Conservation (phyloP, 2,888 invertebrate species). For the Poecilobothrus nobilitatus region DNA sequence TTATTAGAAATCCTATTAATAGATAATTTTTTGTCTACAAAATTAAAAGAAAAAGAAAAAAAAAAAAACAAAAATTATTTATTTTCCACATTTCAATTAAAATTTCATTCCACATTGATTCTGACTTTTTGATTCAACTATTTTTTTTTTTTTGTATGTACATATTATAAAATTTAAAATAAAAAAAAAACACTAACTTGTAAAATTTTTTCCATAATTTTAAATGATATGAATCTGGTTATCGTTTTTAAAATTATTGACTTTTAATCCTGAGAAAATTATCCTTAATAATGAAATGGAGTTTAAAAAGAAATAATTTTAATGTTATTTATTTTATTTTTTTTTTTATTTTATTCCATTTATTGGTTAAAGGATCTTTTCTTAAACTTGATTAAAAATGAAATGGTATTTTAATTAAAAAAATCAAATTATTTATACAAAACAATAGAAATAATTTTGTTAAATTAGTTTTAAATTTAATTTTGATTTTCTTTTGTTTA, state of each 20-base stretch:
- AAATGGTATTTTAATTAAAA: not conserved
- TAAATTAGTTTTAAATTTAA: too few species aligned
- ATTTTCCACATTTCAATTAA: too few species aligned
- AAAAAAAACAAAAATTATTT: too few species aligned
- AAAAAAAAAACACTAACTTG: not conserved
- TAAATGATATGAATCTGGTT: not conserved
- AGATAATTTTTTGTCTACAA: not conserved
- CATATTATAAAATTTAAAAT: too few species aligned
- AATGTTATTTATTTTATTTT: too few species aligned
- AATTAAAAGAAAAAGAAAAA: not conserved
- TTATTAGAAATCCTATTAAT: not conserved
- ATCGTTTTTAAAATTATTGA: not conserved
- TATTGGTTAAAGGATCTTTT: not conserved
- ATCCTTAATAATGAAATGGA: not conserved
- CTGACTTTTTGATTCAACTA: too few species aligned
- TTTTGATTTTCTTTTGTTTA: too few species aligned
- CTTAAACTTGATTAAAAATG: not conserved
- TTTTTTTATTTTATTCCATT: not conserved
- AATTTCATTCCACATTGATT: too few species aligned
- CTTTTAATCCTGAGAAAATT: too few species aligned
- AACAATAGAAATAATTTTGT: not conserved
- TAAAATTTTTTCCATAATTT: not conserved
- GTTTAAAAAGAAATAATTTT: not conserved
- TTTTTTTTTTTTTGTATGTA: too few species aligned
- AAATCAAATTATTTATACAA: not conserved